Conservation (phyloP, 1,140 invertebrate genomes). For the Maconellicoccus hirsutus region DNA sequence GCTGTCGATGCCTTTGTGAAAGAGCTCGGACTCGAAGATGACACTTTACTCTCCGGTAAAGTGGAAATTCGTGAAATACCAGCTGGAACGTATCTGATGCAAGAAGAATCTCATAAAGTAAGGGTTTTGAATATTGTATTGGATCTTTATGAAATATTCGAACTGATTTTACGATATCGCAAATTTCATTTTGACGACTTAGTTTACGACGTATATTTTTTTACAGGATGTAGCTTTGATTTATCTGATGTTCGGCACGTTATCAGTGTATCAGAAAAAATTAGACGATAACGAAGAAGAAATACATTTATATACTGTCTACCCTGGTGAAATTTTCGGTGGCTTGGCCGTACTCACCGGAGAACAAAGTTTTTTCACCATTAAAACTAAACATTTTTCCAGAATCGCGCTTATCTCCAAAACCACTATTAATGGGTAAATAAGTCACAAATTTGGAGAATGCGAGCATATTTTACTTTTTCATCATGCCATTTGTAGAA, state of each 20-base stretch:
- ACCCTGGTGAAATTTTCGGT: constrained; percentile 86
- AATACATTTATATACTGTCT: constrained; percentile 72
- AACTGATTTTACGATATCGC: no score
- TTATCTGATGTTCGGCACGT: constrained; percentile 71
- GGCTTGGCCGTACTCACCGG: constrained; percentile 86
- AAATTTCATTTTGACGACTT: no score
- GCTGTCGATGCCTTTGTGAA: constrained; percentile 70
- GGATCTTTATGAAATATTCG: no score
- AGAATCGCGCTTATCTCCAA: constrained; percentile 72
- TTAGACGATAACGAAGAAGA: constrained; percentile 60
- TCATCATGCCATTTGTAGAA: constrained; percentile 40
- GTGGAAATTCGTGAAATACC: constrained; percentile 67
- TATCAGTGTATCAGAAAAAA: constrained; percentile 66
- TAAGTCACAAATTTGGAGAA: neutral
- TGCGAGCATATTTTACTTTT: no score
- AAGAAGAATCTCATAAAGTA: constrained; percentile 69
- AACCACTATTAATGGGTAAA: constrained; percentile 68
- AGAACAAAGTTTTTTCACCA: constrained; percentile 91
- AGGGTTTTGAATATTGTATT: no score
- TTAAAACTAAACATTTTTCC: constrained; percentile 67
- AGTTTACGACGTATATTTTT: no score
- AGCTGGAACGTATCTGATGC: constrained; percentile 64
- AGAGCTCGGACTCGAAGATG: constrained; percentile 60
- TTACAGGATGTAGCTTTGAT: constrained; percentile 73
- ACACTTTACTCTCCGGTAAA: constrained; percentile 50